Evolutionary conservation across 2,888 invertebrate genomes (phyloP), one percentile per base, ranked within the genome.

Genomic region (Alviniconcha strummeri): DNA sequence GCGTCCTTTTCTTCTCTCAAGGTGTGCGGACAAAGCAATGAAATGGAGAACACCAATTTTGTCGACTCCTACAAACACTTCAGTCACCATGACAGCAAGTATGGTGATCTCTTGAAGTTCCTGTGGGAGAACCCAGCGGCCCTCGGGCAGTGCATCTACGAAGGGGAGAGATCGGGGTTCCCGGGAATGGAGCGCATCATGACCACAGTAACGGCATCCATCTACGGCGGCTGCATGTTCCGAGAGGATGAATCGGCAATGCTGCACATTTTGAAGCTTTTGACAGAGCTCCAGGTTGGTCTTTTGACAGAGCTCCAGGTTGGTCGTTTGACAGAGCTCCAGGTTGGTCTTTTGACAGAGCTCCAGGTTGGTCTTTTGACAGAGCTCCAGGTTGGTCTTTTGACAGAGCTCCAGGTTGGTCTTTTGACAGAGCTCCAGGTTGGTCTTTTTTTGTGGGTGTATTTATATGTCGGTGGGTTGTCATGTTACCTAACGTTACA

Each of bases 221-320:
- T 93, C 13, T 97, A 96, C 91, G 96, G 96, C 36, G 96, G 96
- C 91, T 96, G 96, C 88, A 94, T 97, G 80, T 95, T 97, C 88
- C 96, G 96, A 0, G 96, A 96, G 90, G 97, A 97, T 93, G 96
- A 96, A 89, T 95, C 95, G 86, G 90, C 88, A 89, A 90, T 91
- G 55, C 87, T 94, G 81, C 91, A 92, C 75, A 86, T 94, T 78
- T 86, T 94, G 77, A 92, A 91, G 76, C 88, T 91, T 60, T 94
- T 97, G 83, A 96, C 96, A 88, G 95, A 96, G 89, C 94, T 96
- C 77, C 97, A 97, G 94, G 94, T 97, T 11, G 11, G 52, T 52
- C 11, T 57, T 7, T 56, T 5, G 83, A 96, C 96, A 88, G 95
- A 96, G 89, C 94, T 96, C 77, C 97, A 97, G 94, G 94, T 97